phyloP scores from a whole-genome alignment of 1,140 invertebrate species.

The Charaxes varanes region DNA sequence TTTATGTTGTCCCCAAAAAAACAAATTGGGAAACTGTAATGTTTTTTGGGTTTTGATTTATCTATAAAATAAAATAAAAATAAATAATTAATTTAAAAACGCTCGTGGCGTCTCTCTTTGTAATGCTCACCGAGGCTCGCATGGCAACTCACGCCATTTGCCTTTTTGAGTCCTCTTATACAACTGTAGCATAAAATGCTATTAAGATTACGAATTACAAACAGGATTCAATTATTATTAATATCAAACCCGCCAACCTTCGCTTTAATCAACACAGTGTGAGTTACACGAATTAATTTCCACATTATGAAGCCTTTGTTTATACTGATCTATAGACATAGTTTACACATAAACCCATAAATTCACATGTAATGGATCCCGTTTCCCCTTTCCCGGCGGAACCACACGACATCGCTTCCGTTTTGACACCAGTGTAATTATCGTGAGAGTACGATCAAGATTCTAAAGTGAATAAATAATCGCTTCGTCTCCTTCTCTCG shows the following conservation, averaged over 20 bases:
- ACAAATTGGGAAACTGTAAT: no score
- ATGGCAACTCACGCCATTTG: no score
- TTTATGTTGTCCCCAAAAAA: no score
- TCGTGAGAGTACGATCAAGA: constrained; percentile 42
- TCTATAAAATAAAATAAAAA: no score
- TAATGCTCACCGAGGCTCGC: no score
- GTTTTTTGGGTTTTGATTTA: no score
- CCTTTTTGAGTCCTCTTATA: no score
- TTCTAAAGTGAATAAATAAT: constrained; percentile 34
- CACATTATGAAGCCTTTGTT: constrained; percentile 17
- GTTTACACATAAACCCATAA: constrained; percentile 33
- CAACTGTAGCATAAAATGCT: no score
- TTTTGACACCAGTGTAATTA: constrained; percentile 51
- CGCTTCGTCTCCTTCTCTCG: constrained; percentile 22
- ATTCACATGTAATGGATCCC: constrained; percentile 26
- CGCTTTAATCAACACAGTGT: constrained; percentile 11
- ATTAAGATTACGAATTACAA: constrained; percentile 6
- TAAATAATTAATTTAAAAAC: no score
- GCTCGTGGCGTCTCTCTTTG: no score
- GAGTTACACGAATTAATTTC: constrained; percentile 10
- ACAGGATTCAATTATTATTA: background rate
- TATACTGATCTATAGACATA: constrained; percentile 5
- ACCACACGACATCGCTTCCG: constrained; percentile 43
- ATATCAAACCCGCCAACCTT: background rate
- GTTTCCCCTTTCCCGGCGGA: constrained; percentile 30